A percentile compares a stretch with the other conserved stretches of the same genome.
These are phyloP conservation scores for Etheostoma cragini DNA, from an alignment of 2,113 vertebrate species.

Conservation along the genomic window DNA sequence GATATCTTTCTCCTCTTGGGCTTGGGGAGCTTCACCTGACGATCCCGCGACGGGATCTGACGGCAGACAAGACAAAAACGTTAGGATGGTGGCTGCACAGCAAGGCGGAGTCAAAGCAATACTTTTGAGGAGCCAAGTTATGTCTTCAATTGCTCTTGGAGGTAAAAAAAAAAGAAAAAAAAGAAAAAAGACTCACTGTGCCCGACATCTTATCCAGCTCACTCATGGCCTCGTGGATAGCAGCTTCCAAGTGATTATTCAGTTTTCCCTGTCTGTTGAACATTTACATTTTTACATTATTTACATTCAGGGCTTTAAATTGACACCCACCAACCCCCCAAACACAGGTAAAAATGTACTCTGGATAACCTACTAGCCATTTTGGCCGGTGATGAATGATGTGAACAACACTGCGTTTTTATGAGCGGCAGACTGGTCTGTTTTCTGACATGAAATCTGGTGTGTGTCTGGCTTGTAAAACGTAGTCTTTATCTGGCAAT, in stretches of 20 bases:
- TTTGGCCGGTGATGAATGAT: no score
- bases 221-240: constrained; percentile 99
- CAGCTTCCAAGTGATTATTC: constrained; percentile 99
- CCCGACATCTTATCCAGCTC: constrained; percentile 98
- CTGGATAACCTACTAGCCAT: no score
- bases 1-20: constrained; percentile 99
- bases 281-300: constrained; percentile 14
- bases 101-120: no score
- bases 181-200: constrained; percentile 88
- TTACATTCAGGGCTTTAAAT: not conserved
- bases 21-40: constrained; percentile 96
- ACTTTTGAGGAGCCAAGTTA: not conserved
- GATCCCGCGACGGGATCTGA: constrained; percentile 94
- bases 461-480: no score
- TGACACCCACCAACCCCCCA: no score
- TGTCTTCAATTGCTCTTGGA: not conserved
- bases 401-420: no score
- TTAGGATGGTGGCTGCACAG: not conserved
- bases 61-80: constrained; percentile 48
- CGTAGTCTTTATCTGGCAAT: no score
- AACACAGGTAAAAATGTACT: no score
- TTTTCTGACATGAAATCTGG: no score
- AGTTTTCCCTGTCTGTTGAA: constrained; percentile 91
- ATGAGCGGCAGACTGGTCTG: no score
- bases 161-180: not conserved